A percentile compares a stretch with the other conserved stretches of the same genome.
Conservation (phyloP, 2,888 invertebrate species). For the Pheosia gnoma region DNA sequence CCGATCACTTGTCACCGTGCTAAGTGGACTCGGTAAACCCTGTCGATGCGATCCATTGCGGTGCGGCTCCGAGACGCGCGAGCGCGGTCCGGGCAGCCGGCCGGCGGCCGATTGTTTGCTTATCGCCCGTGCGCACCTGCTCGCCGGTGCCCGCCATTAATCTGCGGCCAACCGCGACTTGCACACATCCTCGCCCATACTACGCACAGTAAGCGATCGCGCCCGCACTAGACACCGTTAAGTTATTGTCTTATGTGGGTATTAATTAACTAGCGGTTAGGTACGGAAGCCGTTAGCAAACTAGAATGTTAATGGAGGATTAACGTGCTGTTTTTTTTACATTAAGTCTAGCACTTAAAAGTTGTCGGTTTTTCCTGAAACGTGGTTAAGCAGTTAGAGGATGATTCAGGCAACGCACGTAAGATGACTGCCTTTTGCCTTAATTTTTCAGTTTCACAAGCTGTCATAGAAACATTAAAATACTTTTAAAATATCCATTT, state of each 20-base stretch:
- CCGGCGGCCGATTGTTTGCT: slow-evolving; percentile 8
- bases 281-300: neutral
- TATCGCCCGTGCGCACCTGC: slow-evolving; percentile 15
- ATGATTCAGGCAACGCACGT: no score
- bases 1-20: slow-evolving; percentile 4
- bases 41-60: neutral
- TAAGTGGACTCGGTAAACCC: slow-evolving; percentile 2
- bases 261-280: slow-evolving; percentile 18
- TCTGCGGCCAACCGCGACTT: slow-evolving; percentile 10
- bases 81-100: neutral
- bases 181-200: slow-evolving; percentile 5
- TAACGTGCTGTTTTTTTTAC: neutral
- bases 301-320: neutral
- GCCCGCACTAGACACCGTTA: slow-evolving; percentile 2
- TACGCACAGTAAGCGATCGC: neutral
- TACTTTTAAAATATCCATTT: no score
- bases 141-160: slow-evolving; percentile 10
- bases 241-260: slow-evolving; percentile 7
- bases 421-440: no score
- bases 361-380: no score
- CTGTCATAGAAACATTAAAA: no score
- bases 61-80: neutral
- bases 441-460: no score
- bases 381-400: no score
- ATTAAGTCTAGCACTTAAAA: no score